These are phyloP conservation scores for Enhydra lutris DNA, from an alignment of 2,113 vertebrate species.

Conservation along the genomic window DNA sequence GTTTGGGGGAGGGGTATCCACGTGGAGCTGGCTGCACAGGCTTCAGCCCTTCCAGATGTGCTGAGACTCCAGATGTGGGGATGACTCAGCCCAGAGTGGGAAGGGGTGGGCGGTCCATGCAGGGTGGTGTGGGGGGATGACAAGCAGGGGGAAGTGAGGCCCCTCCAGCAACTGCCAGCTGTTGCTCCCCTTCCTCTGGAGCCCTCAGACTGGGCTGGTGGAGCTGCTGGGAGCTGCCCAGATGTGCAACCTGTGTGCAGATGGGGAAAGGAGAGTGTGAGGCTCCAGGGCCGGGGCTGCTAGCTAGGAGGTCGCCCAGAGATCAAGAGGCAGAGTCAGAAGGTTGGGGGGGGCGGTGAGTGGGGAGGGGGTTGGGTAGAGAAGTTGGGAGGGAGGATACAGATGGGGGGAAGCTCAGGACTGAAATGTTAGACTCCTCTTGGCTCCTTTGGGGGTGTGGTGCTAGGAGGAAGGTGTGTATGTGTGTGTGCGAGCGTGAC, in stretches of 20 bases:
- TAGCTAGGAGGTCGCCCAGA: not conserved
- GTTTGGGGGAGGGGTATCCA: not conserved
- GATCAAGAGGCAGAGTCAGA: not conserved
- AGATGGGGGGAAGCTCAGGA: not conserved
- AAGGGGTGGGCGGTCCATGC: not conserved
- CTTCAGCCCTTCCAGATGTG: slow-evolving; percentile 48
- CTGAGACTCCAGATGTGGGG: slow-evolving; percentile 38
- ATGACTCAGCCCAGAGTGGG: slow-evolving; percentile 56
- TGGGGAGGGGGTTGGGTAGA: not conserved
- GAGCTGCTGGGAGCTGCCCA: not conserved
- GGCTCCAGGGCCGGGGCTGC: not conserved
- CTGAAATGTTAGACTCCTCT: not conserved
- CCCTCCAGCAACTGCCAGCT: not conserved
- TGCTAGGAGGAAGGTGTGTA: not conserved
- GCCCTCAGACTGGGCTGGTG: not conserved
- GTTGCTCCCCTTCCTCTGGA: not conserved
- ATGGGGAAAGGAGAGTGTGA: not conserved
- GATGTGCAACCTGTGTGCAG: not conserved
- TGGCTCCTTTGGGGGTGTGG: not conserved
- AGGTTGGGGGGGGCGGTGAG: not conserved
- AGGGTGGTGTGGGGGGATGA: not conserved
- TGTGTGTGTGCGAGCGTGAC: no score
- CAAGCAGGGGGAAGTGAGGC: not conserved
- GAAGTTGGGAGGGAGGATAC: not conserved
- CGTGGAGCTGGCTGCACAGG: slow-evolving; percentile 14